phyloP scores from a whole-genome alignment of 2,888 invertebrate genomes.

The Drosophila fulvimacula region DNA sequence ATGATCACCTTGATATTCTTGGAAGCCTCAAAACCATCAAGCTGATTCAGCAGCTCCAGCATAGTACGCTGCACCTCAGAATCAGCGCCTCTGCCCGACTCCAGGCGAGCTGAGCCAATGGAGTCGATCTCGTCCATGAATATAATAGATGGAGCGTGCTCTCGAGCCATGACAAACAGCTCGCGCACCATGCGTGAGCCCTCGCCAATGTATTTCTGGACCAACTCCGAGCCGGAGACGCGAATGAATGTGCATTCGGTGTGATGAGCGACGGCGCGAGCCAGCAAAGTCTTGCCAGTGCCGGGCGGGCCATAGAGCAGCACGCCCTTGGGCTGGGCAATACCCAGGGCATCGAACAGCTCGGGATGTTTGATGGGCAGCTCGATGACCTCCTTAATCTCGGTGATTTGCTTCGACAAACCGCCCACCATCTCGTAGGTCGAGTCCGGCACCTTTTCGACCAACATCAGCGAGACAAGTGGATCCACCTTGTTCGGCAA shows the following conservation, averaged over 20 bases:
- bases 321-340: slow-evolving; percentile 99
- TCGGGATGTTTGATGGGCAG: slow-evolving; percentile 99
- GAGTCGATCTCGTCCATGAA: slow-evolving; percentile 99
- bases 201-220: slow-evolving; percentile 99
- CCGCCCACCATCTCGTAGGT: slow-evolving; percentile 99
- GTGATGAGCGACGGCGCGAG: slow-evolving; percentile 99
- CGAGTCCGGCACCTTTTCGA: slow-evolving; percentile 99
- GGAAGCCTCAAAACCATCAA: slow-evolving; percentile 99
- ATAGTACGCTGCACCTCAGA: slow-evolving; percentile 99
- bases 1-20: slow-evolving; percentile 99
- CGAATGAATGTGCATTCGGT: slow-evolving; percentile 99
- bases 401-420: slow-evolving; percentile 99
- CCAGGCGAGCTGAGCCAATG: slow-evolving; percentile 98
- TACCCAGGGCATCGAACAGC: slow-evolving; percentile 98
- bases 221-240: slow-evolving; percentile 98
- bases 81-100: slow-evolving; percentile 99
- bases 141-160: slow-evolving; percentile 99
- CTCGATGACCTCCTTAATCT: slow-evolving; percentile 99
- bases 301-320: slow-evolving; percentile 97
- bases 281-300: slow-evolving; percentile 96
- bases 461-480: slow-evolving; percentile 99
- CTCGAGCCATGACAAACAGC: slow-evolving; percentile 99
- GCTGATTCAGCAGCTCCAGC: slow-evolving; percentile 98
- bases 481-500: slow-evolving; percentile 99
- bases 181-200: slow-evolving; percentile 99